Conservation (phyloP, 1,140 invertebrate species). For the Megalopta genalis region DNA sequence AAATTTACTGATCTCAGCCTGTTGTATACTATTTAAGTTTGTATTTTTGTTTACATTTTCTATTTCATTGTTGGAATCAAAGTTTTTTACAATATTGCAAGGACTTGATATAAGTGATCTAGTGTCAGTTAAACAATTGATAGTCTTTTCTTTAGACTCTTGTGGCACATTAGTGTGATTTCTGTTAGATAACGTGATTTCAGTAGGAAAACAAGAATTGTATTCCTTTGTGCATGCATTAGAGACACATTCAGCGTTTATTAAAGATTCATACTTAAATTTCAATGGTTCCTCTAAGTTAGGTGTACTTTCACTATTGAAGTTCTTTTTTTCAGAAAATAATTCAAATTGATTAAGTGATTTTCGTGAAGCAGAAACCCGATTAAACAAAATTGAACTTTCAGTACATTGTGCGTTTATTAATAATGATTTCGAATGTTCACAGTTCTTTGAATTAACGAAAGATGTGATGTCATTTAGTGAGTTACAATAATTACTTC, state of each 20-base stretch:
- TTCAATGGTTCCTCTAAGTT: constrained; percentile 33
- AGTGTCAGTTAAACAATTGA: constrained; percentile 67
- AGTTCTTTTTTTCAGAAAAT: constrained; percentile 55
- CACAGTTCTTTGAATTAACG: constrained; percentile 67
- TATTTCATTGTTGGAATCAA: constrained; percentile 51
- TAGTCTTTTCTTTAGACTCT: constrained; percentile 54
- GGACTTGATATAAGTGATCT: constrained; percentile 56
- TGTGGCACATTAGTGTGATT: constrained; percentile 37
- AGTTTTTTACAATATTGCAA: constrained; percentile 44
- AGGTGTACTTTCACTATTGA: constrained; percentile 55
- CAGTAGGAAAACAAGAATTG: constrained; percentile 37
- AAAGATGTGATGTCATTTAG: constrained; percentile 71
- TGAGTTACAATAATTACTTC: constrained; percentile 70
- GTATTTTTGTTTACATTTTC: constrained; percentile 59
- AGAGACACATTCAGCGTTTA: constrained; percentile 39
- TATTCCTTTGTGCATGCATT: constrained; percentile 39
- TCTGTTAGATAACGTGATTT: constrained; percentile 51
- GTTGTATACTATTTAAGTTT: constrained; percentile 44
- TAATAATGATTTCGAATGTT: constrained; percentile 66
- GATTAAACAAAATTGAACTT: constrained; percentile 60
- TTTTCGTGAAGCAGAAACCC: constrained; percentile 53
- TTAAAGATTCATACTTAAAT: constrained; percentile 37
- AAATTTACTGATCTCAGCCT: constrained; percentile 50
- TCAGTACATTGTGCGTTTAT: constrained; percentile 62
- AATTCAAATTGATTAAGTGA: constrained; percentile 60